A percentile compares a stretch with the other conserved stretches of the same genome.
These are phyloP conservation scores for Pachyrhynchus sulphureomaculatus DNA, from an alignment of 1,140 invertebrate genomes.

Conservation along the genomic window DNA sequence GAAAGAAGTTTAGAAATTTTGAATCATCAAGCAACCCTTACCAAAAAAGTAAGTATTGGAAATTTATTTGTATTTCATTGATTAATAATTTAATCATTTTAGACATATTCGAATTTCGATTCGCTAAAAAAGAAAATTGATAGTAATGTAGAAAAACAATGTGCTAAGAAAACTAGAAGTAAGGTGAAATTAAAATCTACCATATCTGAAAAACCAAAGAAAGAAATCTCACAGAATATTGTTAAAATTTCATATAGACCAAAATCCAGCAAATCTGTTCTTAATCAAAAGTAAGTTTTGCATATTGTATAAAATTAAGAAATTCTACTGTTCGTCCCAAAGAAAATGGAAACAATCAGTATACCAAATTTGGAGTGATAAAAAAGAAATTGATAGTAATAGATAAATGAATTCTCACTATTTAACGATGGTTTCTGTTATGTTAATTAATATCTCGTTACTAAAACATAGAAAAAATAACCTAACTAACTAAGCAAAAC, in stretches of 20 bases:
- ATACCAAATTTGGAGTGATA: too few species aligned
- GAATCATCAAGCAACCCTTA: slow-evolving; percentile 42
- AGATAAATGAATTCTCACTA: too few species aligned
- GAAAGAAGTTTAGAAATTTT: slow-evolving; percentile 43
- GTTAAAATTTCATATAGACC: slow-evolving; percentile 7
- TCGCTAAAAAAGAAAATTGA: slow-evolving; percentile 26
- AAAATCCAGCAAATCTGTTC: slow-evolving; percentile 1
- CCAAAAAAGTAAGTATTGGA: slow-evolving; percentile 38
- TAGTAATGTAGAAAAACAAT: slow-evolving; percentile 7
- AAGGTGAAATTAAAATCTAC: neutral
- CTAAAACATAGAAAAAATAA: too few species aligned
- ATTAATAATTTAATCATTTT: neutral
- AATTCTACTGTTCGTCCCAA: too few species aligned
- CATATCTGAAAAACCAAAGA: neutral
- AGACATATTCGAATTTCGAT: slow-evolving; percentile 31
- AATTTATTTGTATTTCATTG: neutral
- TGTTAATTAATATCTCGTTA: too few species aligned
- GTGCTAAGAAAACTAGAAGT: neutral
- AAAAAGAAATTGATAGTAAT: too few species aligned
- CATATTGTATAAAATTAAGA: neutral
- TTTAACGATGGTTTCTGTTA: too few species aligned
- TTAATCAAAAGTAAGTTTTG: neutral
- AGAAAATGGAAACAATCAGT: too few species aligned
- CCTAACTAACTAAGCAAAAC: too few species aligned
- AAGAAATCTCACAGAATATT: slow-evolving; percentile 10